Percentiles rank a stretch among this genome's conserved stretches.
Evolutionary conservation across 2,888 invertebrate genomes (phyloP).

Genomic region (Brenthis ino): DNA sequence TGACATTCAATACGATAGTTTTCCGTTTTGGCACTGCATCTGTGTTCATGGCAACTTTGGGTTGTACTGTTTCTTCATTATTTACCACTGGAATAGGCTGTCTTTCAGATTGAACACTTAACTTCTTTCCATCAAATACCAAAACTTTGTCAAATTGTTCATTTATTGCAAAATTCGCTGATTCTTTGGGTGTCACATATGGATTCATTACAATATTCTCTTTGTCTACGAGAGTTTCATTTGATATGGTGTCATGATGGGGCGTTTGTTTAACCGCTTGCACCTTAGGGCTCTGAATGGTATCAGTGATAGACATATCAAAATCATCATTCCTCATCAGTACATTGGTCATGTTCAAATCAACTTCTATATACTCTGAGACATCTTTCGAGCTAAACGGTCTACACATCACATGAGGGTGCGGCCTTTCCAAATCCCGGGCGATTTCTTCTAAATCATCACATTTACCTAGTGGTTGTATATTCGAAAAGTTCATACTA

Average conservation of each 20-base stretch:
- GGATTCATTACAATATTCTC: conserved; percentile 71
- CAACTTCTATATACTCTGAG: conserved; percentile 68
- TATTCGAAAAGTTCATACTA: conserved; percentile 62
- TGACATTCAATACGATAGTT: conserved; percentile 59
- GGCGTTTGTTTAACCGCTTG: conserved; percentile 50
- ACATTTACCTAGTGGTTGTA: conserved; percentile 50
- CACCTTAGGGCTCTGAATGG: conserved; percentile 60
- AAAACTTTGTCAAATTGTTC: conserved; percentile 61
- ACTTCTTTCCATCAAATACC: conserved; percentile 68
- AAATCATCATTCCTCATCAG: conserved; percentile 51
- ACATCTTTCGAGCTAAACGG: conserved; percentile 49
- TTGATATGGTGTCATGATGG: conserved; percentile 46
- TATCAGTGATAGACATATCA: conserved; percentile 74
- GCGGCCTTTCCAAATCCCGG: conserved; percentile 52
- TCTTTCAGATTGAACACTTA: conserved; percentile 55
- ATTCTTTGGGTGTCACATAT: conserved; percentile 56
- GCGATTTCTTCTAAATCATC: conserved; percentile 71
- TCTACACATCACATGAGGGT: conserved; percentile 46
- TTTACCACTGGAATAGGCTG: conserved; percentile 38
- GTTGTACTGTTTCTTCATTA: background rate
- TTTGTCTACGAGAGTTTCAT: conserved; percentile 57
- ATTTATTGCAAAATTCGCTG: conserved; percentile 59
- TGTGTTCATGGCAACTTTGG: background rate
- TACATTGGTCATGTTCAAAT: conserved; percentile 62
- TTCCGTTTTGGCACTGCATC: conserved; percentile 51